These are phyloP conservation scores for Bryconaethiops microstoma DNA, from an alignment of 2,797 vertebrate genomes.

Conservation along the genomic window DNA sequence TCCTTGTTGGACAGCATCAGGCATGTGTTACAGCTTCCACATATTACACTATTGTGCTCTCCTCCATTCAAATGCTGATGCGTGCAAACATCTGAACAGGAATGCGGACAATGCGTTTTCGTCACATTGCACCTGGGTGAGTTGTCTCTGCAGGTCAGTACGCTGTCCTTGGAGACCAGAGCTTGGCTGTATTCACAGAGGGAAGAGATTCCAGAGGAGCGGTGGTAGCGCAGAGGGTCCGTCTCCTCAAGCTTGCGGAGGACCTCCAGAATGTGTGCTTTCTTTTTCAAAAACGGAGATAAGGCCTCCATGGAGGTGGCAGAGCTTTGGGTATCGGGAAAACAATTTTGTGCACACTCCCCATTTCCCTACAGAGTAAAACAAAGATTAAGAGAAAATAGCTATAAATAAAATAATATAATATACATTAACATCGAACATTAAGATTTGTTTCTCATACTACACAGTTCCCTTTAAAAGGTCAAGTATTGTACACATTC, in stretches of 20 bases:
- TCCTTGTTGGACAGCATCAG: constrained; percentile 80
- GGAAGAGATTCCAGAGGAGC: constrained; percentile 73
- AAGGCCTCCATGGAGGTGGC: constrained; percentile 86
- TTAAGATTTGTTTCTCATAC: not conserved
- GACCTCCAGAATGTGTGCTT: constrained; percentile 96
- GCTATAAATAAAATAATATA: not conserved
- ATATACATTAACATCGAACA: too few relatives aligned
- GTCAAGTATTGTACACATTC: not conserved
- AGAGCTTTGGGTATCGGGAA: constrained; percentile 72
- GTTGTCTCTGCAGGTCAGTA: constrained; percentile 70
- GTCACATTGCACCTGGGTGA: constrained; percentile 69
- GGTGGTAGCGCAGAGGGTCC: constrained; percentile 83
- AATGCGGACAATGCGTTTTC: constrained; percentile 75
- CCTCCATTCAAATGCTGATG: constrained; percentile 61
- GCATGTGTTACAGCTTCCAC: constrained; percentile 77
- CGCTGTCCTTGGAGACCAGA: constrained; percentile 78
- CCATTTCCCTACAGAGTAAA: constrained; percentile 73
- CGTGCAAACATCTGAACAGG: constrained; percentile 71
- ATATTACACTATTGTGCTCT: constrained; percentile 67
- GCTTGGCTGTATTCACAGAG: constrained; percentile 83
- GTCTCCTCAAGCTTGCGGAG: constrained; percentile 94
- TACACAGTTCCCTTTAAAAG: not conserved
- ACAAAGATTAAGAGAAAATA: constrained; percentile 13
- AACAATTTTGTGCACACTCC: constrained; percentile 75
- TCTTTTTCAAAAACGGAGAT: constrained; percentile 95